Percentiles rank a stretch among this genome's conserved stretches.
These are phyloP conservation scores for Oryzias dopingdopingensis DNA, from an alignment of 2,797 vertebrate genomes.

Conservation along the genomic window DNA sequence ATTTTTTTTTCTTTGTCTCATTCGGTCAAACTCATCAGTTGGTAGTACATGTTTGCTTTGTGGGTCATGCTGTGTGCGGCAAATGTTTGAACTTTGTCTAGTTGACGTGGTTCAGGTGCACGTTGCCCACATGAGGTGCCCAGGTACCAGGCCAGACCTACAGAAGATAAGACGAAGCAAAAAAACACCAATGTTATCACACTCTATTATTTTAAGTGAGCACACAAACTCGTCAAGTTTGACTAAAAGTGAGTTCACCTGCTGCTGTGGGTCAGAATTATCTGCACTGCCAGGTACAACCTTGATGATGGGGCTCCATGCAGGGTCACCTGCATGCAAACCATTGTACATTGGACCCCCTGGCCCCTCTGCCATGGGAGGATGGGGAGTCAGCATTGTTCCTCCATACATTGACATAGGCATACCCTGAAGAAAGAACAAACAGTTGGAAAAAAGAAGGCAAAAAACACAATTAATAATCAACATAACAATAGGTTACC, in stretches of 20 bases:
- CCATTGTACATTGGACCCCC: conserved; percentile 94
- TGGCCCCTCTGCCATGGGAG: conserved; percentile 91
- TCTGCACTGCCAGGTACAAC: conserved; percentile 95
- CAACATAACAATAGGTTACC: conserved; percentile 64
- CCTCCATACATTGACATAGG: conserved; percentile 98
- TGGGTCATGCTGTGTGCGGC: conserved; percentile 74
- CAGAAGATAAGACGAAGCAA: conserved; percentile 24
- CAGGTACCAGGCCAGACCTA: conserved; percentile 99
- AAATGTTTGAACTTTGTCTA: conserved; percentile 79
- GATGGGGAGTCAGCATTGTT: conserved; percentile 93
- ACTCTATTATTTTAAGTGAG: not conserved
- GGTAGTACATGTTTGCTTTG: conserved; percentile 62
- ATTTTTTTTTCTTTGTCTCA: conserved; percentile 58
- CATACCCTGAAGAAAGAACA: conserved; percentile 79
- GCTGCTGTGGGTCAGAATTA: conserved; percentile 96
- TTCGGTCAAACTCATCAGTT: conserved; percentile 66
- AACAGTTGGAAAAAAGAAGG: not conserved
- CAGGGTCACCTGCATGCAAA: conserved; percentile 92
- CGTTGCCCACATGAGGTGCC: conserved; percentile 97
- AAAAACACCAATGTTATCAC: not conserved
- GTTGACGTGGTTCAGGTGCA: conserved; percentile 99
- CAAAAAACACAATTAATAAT: not conserved
- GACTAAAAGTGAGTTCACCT: conserved; percentile 73
- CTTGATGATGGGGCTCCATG: conserved; percentile 98
- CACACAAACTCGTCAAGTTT: not conserved